Evolutionary conservation across 2,113 vertebrate genomes (phyloP).

Genomic region (Bufo gargarizans): DNA sequence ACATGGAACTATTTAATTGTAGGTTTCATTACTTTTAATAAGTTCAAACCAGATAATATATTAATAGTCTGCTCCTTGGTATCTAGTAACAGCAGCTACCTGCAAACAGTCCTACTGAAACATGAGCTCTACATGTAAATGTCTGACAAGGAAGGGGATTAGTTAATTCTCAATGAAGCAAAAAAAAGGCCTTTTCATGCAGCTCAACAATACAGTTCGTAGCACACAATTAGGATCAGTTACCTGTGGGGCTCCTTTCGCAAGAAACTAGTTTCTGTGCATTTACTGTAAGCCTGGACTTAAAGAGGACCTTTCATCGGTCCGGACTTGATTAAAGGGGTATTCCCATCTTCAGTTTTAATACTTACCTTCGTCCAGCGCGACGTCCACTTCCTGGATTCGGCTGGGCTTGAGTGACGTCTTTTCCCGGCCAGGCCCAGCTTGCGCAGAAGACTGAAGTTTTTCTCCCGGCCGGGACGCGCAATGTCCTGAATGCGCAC

Average conservation of each 20-base stretch:
- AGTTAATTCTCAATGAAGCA: neutral
- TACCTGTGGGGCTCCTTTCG: neutral
- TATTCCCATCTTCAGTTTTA: neutral
- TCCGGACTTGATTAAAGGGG: too few relatives aligned
- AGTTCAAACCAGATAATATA: neutral
- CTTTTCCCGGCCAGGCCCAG: too few relatives aligned
- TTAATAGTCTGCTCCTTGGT: neutral
- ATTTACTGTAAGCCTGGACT: neutral
- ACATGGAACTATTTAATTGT: neutral
- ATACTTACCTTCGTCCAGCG: too few relatives aligned
- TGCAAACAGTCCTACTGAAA: neutral
- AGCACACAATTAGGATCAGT: neutral
- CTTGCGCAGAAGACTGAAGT: too few relatives aligned
- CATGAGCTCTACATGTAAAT: neutral
- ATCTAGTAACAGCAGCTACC: neutral
- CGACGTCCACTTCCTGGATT: too few relatives aligned
- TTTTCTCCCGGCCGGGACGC: too few relatives aligned
- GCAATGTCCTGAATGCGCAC: too few relatives aligned
- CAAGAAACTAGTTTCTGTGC: neutral
- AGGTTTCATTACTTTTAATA: neutral
- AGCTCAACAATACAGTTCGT: neutral
- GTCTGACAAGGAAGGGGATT: neutral
- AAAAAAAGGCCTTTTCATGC: neutral
- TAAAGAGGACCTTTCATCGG: neutral
- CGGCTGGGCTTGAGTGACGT: too few relatives aligned